Evolutionary conservation across 2,797 vertebrate genomes (phyloP).

Genomic region (Australoheros facetus): DNA sequence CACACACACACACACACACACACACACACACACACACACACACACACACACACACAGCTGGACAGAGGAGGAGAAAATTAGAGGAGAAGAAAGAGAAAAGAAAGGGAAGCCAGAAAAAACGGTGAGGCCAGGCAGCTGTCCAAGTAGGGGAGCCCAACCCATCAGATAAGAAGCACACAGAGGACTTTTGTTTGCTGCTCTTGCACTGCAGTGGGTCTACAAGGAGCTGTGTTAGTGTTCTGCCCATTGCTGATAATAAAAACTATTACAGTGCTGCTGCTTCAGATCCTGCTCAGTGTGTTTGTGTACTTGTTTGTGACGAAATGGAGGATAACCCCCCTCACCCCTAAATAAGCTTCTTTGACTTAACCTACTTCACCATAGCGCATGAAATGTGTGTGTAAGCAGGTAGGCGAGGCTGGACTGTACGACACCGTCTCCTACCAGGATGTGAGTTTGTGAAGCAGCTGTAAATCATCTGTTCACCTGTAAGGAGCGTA

Average conservation of each 20-base stretch:
- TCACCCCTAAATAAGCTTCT: neutral
- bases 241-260: neutral
- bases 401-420: neutral
- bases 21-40: neutral
- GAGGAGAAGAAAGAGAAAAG: slow-evolving; percentile 27
- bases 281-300: neutral
- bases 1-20: too few relatives aligned
- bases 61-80: slow-evolving; percentile 30
- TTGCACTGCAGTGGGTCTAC: slow-evolving; percentile 13
- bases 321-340: neutral
- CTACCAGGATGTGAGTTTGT: neutral
- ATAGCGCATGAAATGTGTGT: neutral
- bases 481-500: slow-evolving; percentile 93
- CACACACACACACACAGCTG: neutral
- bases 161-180: slow-evolving; percentile 74
- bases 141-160: slow-evolving; percentile 60
- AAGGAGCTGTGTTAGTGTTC: slow-evolving; percentile 23
- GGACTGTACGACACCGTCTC: neutral
- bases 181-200: slow-evolving; percentile 71
- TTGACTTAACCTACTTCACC: neutral
- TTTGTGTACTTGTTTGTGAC: neutral
- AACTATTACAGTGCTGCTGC: neutral
- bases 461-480: neutral
- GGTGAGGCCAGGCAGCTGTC: slow-evolving; percentile 56
- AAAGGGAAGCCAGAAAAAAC: slow-evolving; percentile 35